Percentiles rank a stretch among this genome's conserved stretches.
These are phyloP conservation scores for Cepaea hortensis DNA, from an alignment of 2,888 invertebrate species.

Conservation along the genomic window DNA sequence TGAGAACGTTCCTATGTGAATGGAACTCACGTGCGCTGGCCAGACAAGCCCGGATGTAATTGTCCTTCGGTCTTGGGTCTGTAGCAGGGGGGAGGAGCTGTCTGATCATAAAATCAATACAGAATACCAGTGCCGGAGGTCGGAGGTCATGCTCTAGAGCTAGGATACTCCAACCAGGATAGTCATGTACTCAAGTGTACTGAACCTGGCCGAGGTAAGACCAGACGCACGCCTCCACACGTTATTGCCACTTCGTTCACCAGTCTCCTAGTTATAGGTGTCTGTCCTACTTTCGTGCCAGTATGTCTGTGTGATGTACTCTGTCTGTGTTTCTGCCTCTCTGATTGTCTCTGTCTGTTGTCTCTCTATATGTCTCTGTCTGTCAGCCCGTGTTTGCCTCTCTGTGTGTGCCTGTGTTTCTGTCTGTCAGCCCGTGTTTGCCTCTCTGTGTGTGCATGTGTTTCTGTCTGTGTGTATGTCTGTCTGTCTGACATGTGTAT, in stretches of 20 bases:
- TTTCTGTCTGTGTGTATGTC: too few relatives aligned
- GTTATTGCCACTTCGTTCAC: too few relatives aligned
- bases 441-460: background rate
- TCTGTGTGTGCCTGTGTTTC: background rate
- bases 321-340: background rate
- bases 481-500: too few relatives aligned
- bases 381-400: background rate
- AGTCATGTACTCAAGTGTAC: conserved; percentile 48
- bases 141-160: background rate
- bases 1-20: too few relatives aligned
- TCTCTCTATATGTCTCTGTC: background rate
- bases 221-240: too few relatives aligned
- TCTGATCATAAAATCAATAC: conserved; percentile 8
- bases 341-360: background rate
- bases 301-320: background rate
- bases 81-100: background rate
- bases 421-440: too few relatives aligned
- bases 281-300: too few relatives aligned
- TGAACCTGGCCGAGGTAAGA: conserved; percentile 49
- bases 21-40: too few relatives aligned
- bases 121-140: background rate
- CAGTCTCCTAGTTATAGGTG: too few relatives aligned
- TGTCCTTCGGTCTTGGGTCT: background rate
- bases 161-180: background rate
- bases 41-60: background rate